Base-by-base conservation (phyloP, 2,888 invertebrate genomes). In the Stenotaenia linearis region DNA sequence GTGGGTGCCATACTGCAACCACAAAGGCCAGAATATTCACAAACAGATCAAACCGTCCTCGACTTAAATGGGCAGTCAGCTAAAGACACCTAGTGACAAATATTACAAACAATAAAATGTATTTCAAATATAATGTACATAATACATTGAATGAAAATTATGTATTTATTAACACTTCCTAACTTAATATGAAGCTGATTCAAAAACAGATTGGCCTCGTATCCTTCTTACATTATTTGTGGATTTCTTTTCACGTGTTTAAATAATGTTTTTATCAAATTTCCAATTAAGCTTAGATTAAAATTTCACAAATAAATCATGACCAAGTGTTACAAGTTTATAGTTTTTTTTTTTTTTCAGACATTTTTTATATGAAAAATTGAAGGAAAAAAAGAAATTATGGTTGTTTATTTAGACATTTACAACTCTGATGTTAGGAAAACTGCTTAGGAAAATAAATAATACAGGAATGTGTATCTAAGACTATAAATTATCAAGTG, bases 1-100 rank as follows among this genome's bases (percentile, higher is more conserved):
- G 69, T 69, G 69, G 69, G 25, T 69, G 69, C 25, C 69, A 69
- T 69, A 69, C 69, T 69, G 25, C n/a, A 69, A 69, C 69, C 69
- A 69, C 69, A 69, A 69, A 28, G 69, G 69, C 69, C 69, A 69
- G n/a, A 69, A 69, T 69, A 69, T 69, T 69, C 25, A 69, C 69
- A 69, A 69, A 69, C 69, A 10, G 28, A n/a, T 56, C 25, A 69
- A 28, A 69, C 21, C 7, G 7, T 50, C 50, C 1, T 18, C 5
- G n/a, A n/a, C n/a, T n/a, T n/a, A n/a, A n/a, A n/a, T n/a, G n/a
- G n/a, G n/a, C n/a, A 40, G 40, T 32, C 32, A 9, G 32, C 9
- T 32, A 4, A 40, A 5, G 10, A 69, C 69, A 69, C 25, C 69
- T 69, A 28, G 69, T 28, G 69, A 69, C 69, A 50, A 50, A 50